A percentile compares a stretch with the other conserved stretches of the same genome.
Evolutionary conservation across 2,797 vertebrate species (phyloP).

Genomic region (Tympanoctomys barrerae): DNA sequence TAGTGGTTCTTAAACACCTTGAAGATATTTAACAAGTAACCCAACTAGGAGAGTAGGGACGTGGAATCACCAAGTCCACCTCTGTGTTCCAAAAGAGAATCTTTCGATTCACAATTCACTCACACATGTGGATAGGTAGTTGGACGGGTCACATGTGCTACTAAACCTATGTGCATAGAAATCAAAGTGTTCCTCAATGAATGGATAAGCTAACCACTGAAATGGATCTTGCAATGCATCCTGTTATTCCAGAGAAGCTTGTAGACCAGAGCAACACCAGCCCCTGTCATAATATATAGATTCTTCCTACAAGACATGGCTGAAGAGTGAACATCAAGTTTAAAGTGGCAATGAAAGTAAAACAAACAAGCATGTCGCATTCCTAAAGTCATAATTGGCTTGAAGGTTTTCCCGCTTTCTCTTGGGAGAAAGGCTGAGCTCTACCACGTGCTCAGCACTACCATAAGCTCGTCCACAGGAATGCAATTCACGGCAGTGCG

Average conservation of each 20-base stretch:
- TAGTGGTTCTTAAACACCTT: not conserved
- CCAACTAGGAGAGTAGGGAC: not conserved
- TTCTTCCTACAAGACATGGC: not conserved
- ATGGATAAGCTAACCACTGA: not conserved
- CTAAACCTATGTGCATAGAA: not conserved
- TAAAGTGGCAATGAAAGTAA: not conserved
- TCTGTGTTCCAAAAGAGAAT: not conserved
- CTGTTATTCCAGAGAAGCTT: not conserved
- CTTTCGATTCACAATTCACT: not conserved
- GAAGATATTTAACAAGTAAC: conserved; percentile 9
- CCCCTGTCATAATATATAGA: not conserved
- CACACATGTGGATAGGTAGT: not conserved
- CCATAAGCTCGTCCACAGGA: not conserved
- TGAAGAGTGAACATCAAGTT: not conserved
- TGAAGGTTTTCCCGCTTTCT: not conserved
- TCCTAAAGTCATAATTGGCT: not conserved
- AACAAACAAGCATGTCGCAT: not conserved
- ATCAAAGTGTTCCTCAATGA: not conserved
- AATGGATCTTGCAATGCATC: not conserved
- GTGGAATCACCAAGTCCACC: not conserved
- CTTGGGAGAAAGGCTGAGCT: not conserved
- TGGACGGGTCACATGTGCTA: not conserved
- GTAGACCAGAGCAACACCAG: not conserved
- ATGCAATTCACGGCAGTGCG: not conserved
- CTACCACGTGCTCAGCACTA: not conserved